A percentile compares a stretch with the other conserved stretches of the same genome.
Evolutionary conservation across 2,888 invertebrate genomes (phyloP).

Genomic region (Kuschelorhynchus macadamiae): DNA sequence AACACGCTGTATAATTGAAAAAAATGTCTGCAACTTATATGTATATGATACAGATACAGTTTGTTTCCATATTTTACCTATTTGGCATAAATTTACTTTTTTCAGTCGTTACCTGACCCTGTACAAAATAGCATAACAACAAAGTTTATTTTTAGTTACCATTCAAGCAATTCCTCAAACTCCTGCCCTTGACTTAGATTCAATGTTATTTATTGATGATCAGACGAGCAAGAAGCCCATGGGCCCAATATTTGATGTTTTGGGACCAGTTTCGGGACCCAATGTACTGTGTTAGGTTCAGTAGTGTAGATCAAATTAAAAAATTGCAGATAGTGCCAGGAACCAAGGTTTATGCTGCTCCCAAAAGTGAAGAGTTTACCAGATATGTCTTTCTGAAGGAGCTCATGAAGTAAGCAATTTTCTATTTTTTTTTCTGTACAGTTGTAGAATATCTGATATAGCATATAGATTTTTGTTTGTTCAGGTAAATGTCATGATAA

Average conservation of each 20-base stretch:
- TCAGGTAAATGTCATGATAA: too few species aligned
- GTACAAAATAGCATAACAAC: too few species aligned
- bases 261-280: conserved; percentile 90
- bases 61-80: too few species aligned
- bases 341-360: conserved; percentile 86
- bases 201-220: conserved; percentile 80
- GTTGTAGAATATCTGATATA: too few species aligned
- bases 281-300: conserved; percentile 86
- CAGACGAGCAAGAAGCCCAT: conserved; percentile 80
- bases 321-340: conserved; percentile 78
- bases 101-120: too few species aligned
- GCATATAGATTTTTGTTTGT: too few species aligned
- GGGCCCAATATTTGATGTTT: conserved; percentile 91
- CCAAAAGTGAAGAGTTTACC: conserved; percentile 79
- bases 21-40: too few species aligned
- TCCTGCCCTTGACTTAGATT: conserved; percentile 88
- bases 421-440: too few species aligned
- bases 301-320: conserved; percentile 81
- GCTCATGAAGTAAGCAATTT: conserved; percentile 75
- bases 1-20: too few species aligned
- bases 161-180: conserved; percentile 80
- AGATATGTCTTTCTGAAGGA: conserved; percentile 82
- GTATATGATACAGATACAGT: too few species aligned
- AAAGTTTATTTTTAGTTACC: conserved; percentile 83
- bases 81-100: too few species aligned